phyloP scores from a whole-genome alignment of 2,888 invertebrate genomes.

The Myopa tessellatipennis region DNA sequence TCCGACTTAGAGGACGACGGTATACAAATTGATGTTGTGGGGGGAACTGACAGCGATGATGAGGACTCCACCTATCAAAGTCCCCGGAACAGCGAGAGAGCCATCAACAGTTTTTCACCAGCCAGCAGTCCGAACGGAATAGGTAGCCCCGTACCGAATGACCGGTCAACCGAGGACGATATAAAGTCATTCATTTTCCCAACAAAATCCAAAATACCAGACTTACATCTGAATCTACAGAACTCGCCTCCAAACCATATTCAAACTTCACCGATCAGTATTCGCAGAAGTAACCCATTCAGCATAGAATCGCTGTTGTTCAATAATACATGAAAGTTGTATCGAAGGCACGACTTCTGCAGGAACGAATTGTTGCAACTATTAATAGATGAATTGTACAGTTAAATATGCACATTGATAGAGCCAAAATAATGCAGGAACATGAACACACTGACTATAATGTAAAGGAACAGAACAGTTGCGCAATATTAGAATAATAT shows the following conservation, averaged over 20 bases:
- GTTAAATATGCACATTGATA: slow-evolving; percentile 26
- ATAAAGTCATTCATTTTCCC: slow-evolving; percentile 49
- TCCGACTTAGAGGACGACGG: slow-evolving; percentile 76
- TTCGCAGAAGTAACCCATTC: slow-evolving; percentile 79
- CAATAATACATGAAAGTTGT: slow-evolving; percentile 67
- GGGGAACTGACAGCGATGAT: slow-evolving; percentile 80
- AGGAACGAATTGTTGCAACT: slow-evolving; percentile 7
- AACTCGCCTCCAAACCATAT: slow-evolving; percentile 46
- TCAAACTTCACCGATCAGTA: slow-evolving; percentile 71
- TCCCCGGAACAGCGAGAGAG: slow-evolving; percentile 58
- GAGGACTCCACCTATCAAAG: slow-evolving; percentile 71
- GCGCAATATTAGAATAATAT: slow-evolving; percentile 52
- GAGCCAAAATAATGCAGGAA: not conserved
- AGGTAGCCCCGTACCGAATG: slow-evolving; percentile 44
- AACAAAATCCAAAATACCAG: slow-evolving; percentile 47
- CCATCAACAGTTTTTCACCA: slow-evolving; percentile 54
- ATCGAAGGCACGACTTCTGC: slow-evolving; percentile 25
- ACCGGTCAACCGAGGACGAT: slow-evolving; percentile 18
- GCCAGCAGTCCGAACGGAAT: slow-evolving; percentile 54
- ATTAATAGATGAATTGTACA: slow-evolving; percentile 21
- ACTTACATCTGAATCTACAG: slow-evolving; percentile 51
- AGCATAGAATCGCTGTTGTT: slow-evolving; percentile 90
- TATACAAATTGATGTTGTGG: slow-evolving; percentile 88
- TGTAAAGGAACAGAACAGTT: slow-evolving; percentile 45
- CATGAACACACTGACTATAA: not conserved